Evolutionary conservation across 2,888 invertebrate genomes (phyloP).

Genomic region (Drosophila mulleri): DNA sequence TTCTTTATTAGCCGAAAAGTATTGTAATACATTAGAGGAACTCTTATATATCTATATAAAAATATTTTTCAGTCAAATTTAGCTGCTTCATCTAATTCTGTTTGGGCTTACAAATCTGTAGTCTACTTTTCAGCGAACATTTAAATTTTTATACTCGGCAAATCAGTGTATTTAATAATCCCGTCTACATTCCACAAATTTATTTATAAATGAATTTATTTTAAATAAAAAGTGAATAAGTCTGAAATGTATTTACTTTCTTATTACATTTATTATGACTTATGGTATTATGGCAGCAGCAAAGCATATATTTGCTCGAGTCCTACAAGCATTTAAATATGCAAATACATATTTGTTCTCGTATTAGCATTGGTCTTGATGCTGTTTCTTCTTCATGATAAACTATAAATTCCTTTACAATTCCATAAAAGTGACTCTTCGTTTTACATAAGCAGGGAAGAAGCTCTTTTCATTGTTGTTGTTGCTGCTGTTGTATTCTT

Average conservation of each 20-base stretch:
- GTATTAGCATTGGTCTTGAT: constrained; percentile 25
- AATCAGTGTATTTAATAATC: not conserved
- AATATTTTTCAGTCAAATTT: no score
- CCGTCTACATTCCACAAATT: not conserved
- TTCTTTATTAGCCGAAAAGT: no score
- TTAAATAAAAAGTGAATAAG: not conserved
- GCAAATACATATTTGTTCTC: constrained; percentile 28
- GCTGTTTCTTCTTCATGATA: constrained; percentile 14
- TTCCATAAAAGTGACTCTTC: constrained; percentile 22
- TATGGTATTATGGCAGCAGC: not conserved
- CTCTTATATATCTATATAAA: no score
- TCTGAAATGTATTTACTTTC: not conserved
- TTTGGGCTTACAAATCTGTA: no score
- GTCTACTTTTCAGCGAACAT: not conserved
- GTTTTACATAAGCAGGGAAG: constrained; percentile 25
- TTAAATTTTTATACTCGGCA: fast-evolving
- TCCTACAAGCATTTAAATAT: constrained; percentile 10
- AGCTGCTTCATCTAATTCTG: no score
- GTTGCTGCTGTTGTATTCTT: constrained; percentile 31
- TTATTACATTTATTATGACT: not conserved
- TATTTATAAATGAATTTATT: not conserved
- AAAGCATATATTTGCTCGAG: not conserved
- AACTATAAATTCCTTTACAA: constrained; percentile 38
- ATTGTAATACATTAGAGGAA: no score
- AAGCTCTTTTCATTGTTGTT: not conserved